Base-by-base conservation (phyloP, 2,113 vertebrate species). In the Nibea coibor region DNA sequence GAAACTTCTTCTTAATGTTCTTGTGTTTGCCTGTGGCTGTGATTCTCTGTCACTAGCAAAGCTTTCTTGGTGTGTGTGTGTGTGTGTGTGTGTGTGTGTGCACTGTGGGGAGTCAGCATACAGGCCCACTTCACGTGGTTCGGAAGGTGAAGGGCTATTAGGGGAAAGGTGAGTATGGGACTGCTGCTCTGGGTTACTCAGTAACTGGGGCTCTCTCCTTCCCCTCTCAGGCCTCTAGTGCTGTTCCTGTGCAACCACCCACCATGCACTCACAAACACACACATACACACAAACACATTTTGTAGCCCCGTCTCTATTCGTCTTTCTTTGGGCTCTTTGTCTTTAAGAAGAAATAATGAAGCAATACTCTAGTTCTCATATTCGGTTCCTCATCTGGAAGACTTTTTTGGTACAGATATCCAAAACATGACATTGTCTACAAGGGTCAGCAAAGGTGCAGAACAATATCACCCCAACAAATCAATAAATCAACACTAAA, bases 81-180 rank as follows among this genome's bases (percentile, higher is more conserved):
- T 31, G 59, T 68, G 75, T 24, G 68, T 61, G 74, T 65, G 77
- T 84, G 71, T 68, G 75, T 78, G 72, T 72, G 77, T 82, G 67
- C 87, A 88, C 91, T 66, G 71, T 88, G 78, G 88, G 84, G 74
- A 84, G 86, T 83, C 87, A 87, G 87, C 78, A 84, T 87, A 82
- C 93, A 93, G 94, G 88, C 91, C 78, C 74, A 72, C 72, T 93
- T 94, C 93, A 94, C 90, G 87, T 95, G 94, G 87, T 91, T 88
- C n/a, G 57, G 72, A 89, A 93, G 93, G 93, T 93, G 84, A 95
- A 89, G 91, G 94, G 94, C 90, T 87, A 95, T 92, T 93, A 90
- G 94, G 93, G 91, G 89, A 95, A 93, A 94, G 95, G 93, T 94
- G 91, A 95, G 85, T 62, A 67, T 84, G 70, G 81, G 90, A 76